A percentile compares a stretch with the other conserved stretches of the same genome.
Conservation (phyloP, 2,888 invertebrate species). For the Calephelis perditalis region DNA sequence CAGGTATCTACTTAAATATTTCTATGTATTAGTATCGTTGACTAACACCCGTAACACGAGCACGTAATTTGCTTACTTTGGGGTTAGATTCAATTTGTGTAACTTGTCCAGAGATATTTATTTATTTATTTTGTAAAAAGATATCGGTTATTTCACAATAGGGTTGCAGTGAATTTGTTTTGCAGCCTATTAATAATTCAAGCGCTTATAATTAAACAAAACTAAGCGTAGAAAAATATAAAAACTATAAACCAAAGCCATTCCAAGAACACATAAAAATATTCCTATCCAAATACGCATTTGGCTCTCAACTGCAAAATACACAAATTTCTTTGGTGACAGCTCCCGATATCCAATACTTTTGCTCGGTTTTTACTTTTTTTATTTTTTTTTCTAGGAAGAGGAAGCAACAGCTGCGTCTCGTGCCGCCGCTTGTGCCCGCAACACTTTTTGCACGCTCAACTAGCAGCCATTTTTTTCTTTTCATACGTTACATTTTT, state of each 20-base stretch:
- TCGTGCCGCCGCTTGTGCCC: slow-evolving; percentile 56
- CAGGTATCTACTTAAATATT: no score
- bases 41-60: no score
- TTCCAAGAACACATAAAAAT: slow-evolving; percentile 25
- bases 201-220: no score
- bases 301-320: slow-evolving; percentile 23
- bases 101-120: no score
- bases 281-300: slow-evolving; percentile 22
- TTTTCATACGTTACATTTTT: slow-evolving; percentile 43
- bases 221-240: slow-evolving; percentile 8
- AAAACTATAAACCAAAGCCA: slow-evolving; percentile 14
- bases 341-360: slow-evolving; percentile 56
- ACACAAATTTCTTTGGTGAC: slow-evolving; percentile 54
- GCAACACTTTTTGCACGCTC: slow-evolving; percentile 57
- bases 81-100: no score
- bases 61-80: no score
- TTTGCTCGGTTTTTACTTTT: slow-evolving; percentile 31
- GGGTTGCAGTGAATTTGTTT: no score
- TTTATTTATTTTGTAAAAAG: no score
- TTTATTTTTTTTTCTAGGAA: slow-evolving; percentile 60
- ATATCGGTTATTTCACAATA: no score
- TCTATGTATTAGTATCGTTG: no score
- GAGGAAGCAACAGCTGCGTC: slow-evolving; percentile 72
- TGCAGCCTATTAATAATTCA: no score
- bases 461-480: slow-evolving; percentile 51